Base-by-base conservation (phyloP, 2,113 vertebrate species). In the Pitta sordida region DNA sequence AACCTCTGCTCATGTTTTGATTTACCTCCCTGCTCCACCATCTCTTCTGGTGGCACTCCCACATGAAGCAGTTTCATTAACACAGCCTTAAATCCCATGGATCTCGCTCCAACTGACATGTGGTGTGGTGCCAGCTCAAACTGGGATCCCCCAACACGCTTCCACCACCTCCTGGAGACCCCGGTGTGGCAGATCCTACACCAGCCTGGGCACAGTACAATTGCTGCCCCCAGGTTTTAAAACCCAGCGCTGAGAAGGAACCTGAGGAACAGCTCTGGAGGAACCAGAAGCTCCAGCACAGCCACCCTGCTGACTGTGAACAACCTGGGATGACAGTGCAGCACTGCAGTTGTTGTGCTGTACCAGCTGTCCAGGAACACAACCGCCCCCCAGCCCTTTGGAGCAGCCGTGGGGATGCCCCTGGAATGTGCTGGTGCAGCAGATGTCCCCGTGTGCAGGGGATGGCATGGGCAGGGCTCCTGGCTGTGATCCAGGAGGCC, bases 391-490 rank as follows among this genome's bases (percentile, higher is more conserved):
- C 39, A 74, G 58, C 34, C 34, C 71, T 11, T 16, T 43, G 24
- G 29, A 52, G 0, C 0, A 1, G 13, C 12, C 19, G 23, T 9
- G 36, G 15, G n/a, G 65, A 21, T 12, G 37, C 26, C 17, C 32
- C 7, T 56, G 21, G 20, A 27, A 6, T 37, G 14, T 12, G 68
- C 49, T 41, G 6, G 17, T 4, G 41, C 48, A 71, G 70, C 17
- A 21, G 3, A 7, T 16, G 23, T 34, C 17, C 7, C 1, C 16
- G 17, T 13, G 15, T 13, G 0, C 0, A 13, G n/a, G 26, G 10
- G 0, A 15, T 1, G 15, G 9, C 44, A 9, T 9, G 53, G 19
- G 8, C 32, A 65, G 48, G 41, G 30, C 30, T 36, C 36, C 65
- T 4, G 8, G 19, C 37, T 41, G 44, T 30, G 41, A 34, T 16